These are phyloP conservation scores for Cotesia chilonis DNA, from an alignment of 1,140 invertebrate species.

Conservation along the genomic window DNA sequence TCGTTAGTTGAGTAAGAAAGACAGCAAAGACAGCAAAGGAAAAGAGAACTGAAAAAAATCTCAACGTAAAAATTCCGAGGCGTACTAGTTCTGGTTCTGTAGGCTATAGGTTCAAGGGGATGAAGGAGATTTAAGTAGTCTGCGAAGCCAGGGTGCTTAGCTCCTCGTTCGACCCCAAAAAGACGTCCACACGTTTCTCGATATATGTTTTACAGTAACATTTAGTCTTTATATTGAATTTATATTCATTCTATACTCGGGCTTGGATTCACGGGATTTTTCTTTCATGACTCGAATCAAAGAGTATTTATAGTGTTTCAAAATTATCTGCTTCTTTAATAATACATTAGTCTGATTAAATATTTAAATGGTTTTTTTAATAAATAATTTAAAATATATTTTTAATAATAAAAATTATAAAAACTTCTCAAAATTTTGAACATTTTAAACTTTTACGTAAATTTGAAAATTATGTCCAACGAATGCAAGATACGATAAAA, in stretches of 20 bases:
- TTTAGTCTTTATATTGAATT: neutral
- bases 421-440: too few relatives aligned
- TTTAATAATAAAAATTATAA: too few relatives aligned
- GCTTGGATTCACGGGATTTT: too few relatives aligned
- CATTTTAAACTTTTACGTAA: too few relatives aligned
- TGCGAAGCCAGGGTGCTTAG: conserved; percentile 21
- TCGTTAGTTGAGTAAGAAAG: conserved; percentile 34
- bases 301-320: too few relatives aligned
- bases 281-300: too few relatives aligned
- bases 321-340: too few relatives aligned
- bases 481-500: too few relatives aligned
- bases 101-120: conserved; percentile 1
- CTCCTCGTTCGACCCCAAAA: conserved; percentile 25
- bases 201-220: neutral
- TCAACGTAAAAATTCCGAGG: conserved; percentile 30
- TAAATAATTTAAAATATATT: too few relatives aligned
- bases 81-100: conserved; percentile 18
- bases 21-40: conserved; percentile 9
- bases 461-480: too few relatives aligned
- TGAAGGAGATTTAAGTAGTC: conserved; percentile 40
- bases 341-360: too few relatives aligned
- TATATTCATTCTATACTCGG: neutral
- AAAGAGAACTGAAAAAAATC: conserved; percentile 23
- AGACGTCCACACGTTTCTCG: conserved; percentile 18
- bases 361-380: too few relatives aligned